Base-by-base conservation (phyloP, 2,888 invertebrate species). In the Rhyacophila evoluta region DNA sequence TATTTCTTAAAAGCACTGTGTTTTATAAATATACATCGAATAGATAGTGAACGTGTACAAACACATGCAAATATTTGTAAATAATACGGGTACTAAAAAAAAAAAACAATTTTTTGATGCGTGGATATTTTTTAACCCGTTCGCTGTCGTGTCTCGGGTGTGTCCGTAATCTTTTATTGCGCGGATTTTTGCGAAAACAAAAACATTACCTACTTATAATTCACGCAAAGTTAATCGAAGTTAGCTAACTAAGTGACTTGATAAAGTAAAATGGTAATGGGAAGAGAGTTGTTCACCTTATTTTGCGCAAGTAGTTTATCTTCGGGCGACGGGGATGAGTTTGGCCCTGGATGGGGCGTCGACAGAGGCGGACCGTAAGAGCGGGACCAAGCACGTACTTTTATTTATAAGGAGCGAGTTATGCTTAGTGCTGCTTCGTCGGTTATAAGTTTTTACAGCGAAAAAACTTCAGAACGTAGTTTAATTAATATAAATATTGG, bases 161-260 rank as follows among this genome's bases (percentile, higher is more conserved):
- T n/a, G n/a, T n/a, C n/a, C n/a, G n/a, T n/a, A n/a, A n/a, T n/a
- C n/a, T n/a, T n/a, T 1, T 27, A 68, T 28, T 25, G 68, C 25
- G n/a, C 68, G 12, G 27, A 25, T 15, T 15, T 33, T 69, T 69
- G 37, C 25, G 71, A 68, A 72, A 70, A 77, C 38, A 73, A 73
- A 74, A 73, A 77, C 69, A 37, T 19, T 55, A 25, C 19, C 27
- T 55, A 25, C 19, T 38, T 12, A 39, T 19, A 19, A 41, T 41
- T 41, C 41, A 15, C 41, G 76, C 73, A 75, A 80, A 81, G 78
- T 81, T 81, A 79, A 81, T 81, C 81, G 81, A 81, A 81, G 81
- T 81, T 79, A 72, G 77, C 36, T 72, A 79, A 81, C 77, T 74
- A 72, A 73, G 74, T 73, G 78, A 72, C 81, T 77, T 79, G 81